These are phyloP conservation scores for Physocephala rufipes DNA, from an alignment of 2,888 invertebrate species.

Conservation along the genomic window DNA sequence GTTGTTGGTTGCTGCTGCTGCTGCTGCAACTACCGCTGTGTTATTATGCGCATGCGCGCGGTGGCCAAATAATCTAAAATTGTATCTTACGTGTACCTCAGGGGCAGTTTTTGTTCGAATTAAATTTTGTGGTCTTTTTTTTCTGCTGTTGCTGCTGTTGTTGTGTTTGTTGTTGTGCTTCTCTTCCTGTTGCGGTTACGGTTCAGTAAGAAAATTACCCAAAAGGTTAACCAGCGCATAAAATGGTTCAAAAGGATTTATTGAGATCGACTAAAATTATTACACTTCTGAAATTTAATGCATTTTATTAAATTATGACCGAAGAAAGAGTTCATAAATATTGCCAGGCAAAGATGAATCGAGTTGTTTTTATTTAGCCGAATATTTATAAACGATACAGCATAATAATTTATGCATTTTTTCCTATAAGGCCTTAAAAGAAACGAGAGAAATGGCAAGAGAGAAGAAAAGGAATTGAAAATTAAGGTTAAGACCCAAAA, in stretches of 20 bases:
- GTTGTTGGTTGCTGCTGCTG: constrained; percentile 28
- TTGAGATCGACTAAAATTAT: constrained; percentile 23
- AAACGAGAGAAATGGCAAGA: too few species aligned
- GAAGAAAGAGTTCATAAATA: neutral
- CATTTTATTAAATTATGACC: constrained; percentile 1
- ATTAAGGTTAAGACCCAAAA: too few species aligned
- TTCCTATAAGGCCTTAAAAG: too few species aligned
- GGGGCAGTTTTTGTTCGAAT: constrained; percentile 51
- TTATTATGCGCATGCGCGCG: constrained; percentile 62
- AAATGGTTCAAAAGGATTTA: constrained; percentile 18
- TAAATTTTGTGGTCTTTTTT: constrained; percentile 18
- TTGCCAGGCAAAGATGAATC: too few species aligned
- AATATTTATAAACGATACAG: too few species aligned
- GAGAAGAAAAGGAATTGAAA: too few species aligned
- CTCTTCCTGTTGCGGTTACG: constrained; percentile 17
- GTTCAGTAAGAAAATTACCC: constrained; percentile 31
- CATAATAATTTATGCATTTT: too few species aligned
- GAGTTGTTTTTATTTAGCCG: too few species aligned
- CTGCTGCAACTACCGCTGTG: constrained; percentile 38
- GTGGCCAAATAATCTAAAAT: constrained; percentile 62
- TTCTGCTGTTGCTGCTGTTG: constrained; percentile 5
- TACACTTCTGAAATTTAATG: neutral
- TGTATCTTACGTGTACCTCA: constrained; percentile 64
- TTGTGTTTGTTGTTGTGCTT: neutral
- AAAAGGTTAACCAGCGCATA: constrained; percentile 29